Base-by-base conservation (phyloP, 2,113 vertebrate species). In the Drymodes brunneopygia region DNA sequence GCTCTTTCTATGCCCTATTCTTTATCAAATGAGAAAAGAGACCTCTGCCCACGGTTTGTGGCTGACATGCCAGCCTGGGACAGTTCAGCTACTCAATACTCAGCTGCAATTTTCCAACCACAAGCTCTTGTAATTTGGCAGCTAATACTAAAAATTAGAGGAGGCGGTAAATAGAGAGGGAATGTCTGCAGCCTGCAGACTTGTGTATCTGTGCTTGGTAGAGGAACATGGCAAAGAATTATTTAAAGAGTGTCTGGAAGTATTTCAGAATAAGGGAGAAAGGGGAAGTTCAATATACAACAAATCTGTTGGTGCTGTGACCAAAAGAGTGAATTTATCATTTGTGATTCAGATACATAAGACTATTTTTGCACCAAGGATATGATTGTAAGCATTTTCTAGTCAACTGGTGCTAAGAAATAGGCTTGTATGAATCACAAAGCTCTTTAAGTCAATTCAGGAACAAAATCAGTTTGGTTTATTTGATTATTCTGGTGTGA, bases 51-150 rank as follows among this genome's bases (percentile, higher is more conserved):
- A 38, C 9, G 0, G 44, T 72, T 81, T 95, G 95, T 2, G 86
- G 90, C 65, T 93, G 69, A 51, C 61, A 6, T 79, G 75, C 92
- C 95, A 94, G 82, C 67, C 53, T 0, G 48, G 72, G 42, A 88
- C 89, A 85, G 86, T 92, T 90, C 91, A 92, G 65, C 90, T 90
- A 56, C 94, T 88, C 81, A 94, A 33, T 69, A 60, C 62, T 69
- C 45, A 51, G 22, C 83, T 77, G 33, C 74, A 84, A 18, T 89
- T 96, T 97, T 97, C 90, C 45, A 90, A 71, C 94, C 92, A n/a
- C 96, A 96, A 80, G 44, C 62, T 91, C 78, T 74, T 88, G 65
- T 95, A 90, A 87, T 44, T 66, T 96, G 92, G 82, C 91, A 94
- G 81, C 65, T 61, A 78, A 60, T 44, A 47, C 61, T 42, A 73